Evolutionary conservation across 2,888 invertebrate genomes (phyloP), one percentile per base, ranked within the genome.

Genomic region (Lasioglossum zephyrum): DNA sequence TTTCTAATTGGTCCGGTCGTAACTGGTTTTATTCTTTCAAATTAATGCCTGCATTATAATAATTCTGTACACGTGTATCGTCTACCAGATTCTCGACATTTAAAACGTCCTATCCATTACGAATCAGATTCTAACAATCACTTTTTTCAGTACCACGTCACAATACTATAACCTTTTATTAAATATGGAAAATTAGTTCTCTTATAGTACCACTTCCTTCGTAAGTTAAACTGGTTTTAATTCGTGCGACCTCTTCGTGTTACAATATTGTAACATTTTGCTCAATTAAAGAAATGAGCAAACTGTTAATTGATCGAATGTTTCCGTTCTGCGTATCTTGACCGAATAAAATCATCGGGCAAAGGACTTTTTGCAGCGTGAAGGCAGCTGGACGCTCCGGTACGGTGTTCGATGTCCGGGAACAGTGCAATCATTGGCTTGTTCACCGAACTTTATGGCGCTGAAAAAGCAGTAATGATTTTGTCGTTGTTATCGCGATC

Each of bases 401-500:
- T 9, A 22, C 53, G 41, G n/a, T 53, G 16, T 13, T n/a, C 66
- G 9, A 47, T 47, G 13, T 31, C 39, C 49, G 31, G n/a, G 70
- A 41, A 60, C n/a, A 74, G 39, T n/a, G 26, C 16, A 70, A 47
- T 39, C 36, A 47, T 49, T 63, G 22, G 3, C 66, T 41, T 26
- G 74, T 79, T 57, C 69, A 22, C 44, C 63, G 22, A n/a, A 44
- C 76, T 44, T 47, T 73, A 53, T 66, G 66, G 60, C 70, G 66
- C 49, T 44, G 73, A 60, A 86, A 78, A 75, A 69, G 78, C 63
- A 49, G 44, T 73, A 84, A 79, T 74, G 41, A 84, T 87, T 89
- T 80, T 49, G 85, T 79, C 81, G 79, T 16, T 73, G 73, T 82
- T 89, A 89, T 89, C 88, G 80, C 87, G 78, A 88, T 83, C 79